Evolutionary conservation across 2,113 vertebrate genomes (phyloP).

Genomic region (Scartelaos histophorus): DNA sequence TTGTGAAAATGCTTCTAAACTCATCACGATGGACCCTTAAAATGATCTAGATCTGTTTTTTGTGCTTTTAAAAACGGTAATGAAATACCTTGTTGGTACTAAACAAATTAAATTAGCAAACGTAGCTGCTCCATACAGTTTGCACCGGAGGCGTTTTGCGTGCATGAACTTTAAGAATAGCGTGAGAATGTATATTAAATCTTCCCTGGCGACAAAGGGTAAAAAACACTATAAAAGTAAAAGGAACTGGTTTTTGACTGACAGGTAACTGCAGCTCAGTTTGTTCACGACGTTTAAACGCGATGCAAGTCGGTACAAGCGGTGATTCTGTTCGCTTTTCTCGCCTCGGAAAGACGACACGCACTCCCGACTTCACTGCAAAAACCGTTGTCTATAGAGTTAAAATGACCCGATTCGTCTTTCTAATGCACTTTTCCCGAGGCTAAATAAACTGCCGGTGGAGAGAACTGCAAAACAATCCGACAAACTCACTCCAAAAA

Average conservation of each 20-base stretch:
- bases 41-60: too few relatives aligned
- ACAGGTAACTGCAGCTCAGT: conserved; percentile 14
- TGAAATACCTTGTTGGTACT: too few relatives aligned
- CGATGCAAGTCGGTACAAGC: conserved; percentile 50
- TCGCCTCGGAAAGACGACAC: conserved; percentile 6
- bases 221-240: conserved; percentile 1
- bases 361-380: neutral
- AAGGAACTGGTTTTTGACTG: conserved; percentile 37
- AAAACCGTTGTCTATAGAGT: neutral
- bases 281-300: conserved; percentile 21
- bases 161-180: conserved; percentile 15
- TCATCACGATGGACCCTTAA: too few relatives aligned
- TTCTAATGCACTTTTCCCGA: too few relatives aligned
- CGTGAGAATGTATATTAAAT: conserved; percentile 12
- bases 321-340: conserved; percentile 10
- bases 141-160: conserved; percentile 27
- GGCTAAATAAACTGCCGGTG: too few relatives aligned
- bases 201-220: conserved; percentile 16
- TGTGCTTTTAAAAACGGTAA: too few relatives aligned
- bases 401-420: too few relatives aligned
- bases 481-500: too few relatives aligned
- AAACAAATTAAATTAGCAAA: too few relatives aligned
- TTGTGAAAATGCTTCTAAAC: too few relatives aligned
- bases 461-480: too few relatives aligned
- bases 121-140: neutral